Evolutionary conservation across 2,113 vertebrate species (phyloP).

Genomic region (Sciurus niger): DNA sequence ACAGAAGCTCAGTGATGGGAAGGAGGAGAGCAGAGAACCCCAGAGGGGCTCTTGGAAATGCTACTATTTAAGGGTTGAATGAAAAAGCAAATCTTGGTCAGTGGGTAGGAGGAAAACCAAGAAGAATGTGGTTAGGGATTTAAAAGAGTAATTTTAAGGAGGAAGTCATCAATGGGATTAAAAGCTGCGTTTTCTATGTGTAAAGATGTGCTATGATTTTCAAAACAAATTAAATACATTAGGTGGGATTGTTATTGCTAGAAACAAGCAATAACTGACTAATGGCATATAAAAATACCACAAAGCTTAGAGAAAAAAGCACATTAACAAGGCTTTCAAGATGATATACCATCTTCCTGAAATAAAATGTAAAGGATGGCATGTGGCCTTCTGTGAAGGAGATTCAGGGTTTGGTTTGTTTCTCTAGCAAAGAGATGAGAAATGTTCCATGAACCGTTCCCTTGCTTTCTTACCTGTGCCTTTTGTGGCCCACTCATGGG

Average conservation of each 20-base stretch:
- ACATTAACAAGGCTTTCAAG: conserved; percentile 80
- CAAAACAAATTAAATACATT: conserved; percentile 85
- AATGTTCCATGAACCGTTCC: background rate
- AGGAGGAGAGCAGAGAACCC: conserved; percentile 58
- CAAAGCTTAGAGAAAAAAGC: conserved; percentile 80
- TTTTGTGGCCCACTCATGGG: background rate
- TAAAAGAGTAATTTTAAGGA: conserved; percentile 77
- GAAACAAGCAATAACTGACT: conserved; percentile 74
- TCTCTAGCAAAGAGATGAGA: conserved; percentile 58
- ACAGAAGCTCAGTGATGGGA: conserved; percentile 32
- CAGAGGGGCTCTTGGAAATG: conserved; percentile 29
- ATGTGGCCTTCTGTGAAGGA: conserved; percentile 1
- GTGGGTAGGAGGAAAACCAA: conserved; percentile 76
- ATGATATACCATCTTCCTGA: conserved; percentile 74
- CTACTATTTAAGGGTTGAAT: conserved; percentile 60
- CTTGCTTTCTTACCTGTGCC: conserved; percentile 38
- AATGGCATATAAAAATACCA: conserved; percentile 84
- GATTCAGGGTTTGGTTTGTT: conserved; percentile 18
- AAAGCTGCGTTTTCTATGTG: conserved; percentile 75
- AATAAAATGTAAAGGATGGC: conserved; percentile 57
- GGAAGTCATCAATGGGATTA: conserved; percentile 81
- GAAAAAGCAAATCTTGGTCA: conserved; percentile 73
- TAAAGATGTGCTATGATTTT: conserved; percentile 81
- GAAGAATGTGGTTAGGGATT: conserved; percentile 80
- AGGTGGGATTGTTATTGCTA: conserved; percentile 71